These are phyloP conservation scores for Alca torda DNA, from an alignment of 2,797 vertebrate species.

Conservation along the genomic window DNA sequence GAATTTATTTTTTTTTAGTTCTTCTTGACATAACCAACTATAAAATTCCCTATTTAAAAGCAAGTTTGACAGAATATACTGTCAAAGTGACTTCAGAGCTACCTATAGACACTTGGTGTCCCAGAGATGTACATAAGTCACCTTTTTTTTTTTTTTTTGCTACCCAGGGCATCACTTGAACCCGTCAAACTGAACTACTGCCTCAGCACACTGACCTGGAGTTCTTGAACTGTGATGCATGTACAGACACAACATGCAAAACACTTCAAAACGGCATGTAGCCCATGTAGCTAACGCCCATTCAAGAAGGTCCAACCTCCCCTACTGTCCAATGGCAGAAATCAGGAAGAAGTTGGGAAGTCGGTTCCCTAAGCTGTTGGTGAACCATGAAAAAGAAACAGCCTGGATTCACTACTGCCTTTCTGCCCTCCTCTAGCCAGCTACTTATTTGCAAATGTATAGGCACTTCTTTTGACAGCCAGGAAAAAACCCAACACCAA, in stretches of 20 bases:
- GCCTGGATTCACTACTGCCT: background rate
- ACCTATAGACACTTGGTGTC: background rate
- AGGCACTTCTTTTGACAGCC: background rate
- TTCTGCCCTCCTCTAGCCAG: background rate
- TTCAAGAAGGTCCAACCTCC: background rate
- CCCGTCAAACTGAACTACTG: background rate
- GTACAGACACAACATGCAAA: background rate
- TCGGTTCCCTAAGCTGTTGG: background rate
- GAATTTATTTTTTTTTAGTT: background rate
- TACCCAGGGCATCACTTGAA: background rate
- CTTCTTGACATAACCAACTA: background rate
- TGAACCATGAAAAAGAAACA: background rate
- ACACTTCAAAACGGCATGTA: accelerated
- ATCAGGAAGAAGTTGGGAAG: background rate
- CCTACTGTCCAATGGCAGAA: background rate
- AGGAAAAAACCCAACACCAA: accelerated
- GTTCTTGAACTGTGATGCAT: background rate
- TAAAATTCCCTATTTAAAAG: background rate
- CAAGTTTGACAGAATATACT: background rate
- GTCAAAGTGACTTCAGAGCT: background rate
- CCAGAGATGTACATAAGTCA: background rate
- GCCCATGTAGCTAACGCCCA: accelerated
- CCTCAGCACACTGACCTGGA: background rate
- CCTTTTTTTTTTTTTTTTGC: background rate
- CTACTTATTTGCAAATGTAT: background rate